These are phyloP conservation scores for Poecile montanus DNA, from an alignment of 2,797 vertebrate species.

Conservation along the genomic window DNA sequence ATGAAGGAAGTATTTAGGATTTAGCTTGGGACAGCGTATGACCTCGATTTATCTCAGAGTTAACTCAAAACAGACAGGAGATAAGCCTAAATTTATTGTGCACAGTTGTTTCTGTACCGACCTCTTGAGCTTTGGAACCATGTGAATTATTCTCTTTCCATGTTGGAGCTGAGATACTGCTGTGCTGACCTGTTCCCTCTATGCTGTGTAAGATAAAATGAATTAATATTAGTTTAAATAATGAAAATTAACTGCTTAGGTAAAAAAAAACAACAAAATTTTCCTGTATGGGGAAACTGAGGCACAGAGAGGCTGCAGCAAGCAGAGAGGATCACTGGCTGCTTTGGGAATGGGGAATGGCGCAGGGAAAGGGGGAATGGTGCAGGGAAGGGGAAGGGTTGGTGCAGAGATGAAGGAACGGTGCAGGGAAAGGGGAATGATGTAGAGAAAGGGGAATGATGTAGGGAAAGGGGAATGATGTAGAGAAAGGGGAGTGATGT, in stretches of 20 bases:
- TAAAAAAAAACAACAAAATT: background rate
- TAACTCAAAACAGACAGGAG: background rate
- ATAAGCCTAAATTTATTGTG: background rate
- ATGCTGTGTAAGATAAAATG: background rate
- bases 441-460: background rate
- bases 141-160: background rate
- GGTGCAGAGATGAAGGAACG: background rate
- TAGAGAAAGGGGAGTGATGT: background rate
- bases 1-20: background rate
- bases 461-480: background rate
- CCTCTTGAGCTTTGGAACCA: background rate
- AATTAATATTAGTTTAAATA: background rate
- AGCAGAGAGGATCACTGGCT: accelerated
- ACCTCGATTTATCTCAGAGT: background rate
- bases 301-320: background rate
- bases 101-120: accelerated
- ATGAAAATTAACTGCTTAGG: background rate
- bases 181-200: background rate
- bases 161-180: background rate
- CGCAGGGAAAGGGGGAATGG: background rate
- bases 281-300: background rate
- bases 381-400: too few species aligned
- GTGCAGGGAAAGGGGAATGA: background rate
- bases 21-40: background rate
- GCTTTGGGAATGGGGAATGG: background rate